These are phyloP conservation scores for Eriocheir sinensis DNA, from an alignment of 1,140 invertebrate genomes.

Conservation along the genomic window DNA sequence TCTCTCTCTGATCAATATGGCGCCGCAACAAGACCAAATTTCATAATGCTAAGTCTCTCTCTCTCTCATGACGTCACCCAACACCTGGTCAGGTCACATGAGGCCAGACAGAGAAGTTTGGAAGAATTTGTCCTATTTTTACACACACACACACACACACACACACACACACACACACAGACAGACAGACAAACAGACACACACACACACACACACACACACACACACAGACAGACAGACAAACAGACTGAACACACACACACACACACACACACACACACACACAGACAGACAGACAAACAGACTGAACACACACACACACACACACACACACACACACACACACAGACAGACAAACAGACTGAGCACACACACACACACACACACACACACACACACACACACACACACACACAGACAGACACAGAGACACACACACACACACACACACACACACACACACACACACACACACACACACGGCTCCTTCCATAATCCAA, in stretches of 20 bases:
- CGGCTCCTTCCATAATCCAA: too few species aligned
- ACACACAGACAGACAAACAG: too few species aligned
- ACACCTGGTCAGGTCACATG: too few species aligned
- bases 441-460: background rate
- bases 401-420: background rate
- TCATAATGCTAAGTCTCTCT: background rate
- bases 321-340: slow-evolving; percentile 14
- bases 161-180: background rate
- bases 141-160: background rate
- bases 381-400: background rate
- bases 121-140: too few species aligned
- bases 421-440: background rate
- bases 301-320: too few species aligned
- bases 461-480: too few species aligned
- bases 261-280: background rate
- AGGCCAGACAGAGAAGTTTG: too few species aligned
- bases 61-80: background rate
- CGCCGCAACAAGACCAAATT: background rate
- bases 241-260: too few species aligned
- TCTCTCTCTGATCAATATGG: slow-evolving; percentile 43
- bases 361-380: background rate
- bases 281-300: background rate
- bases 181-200: background rate
- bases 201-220: background rate
- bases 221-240: too few species aligned